A percentile compares a stretch with the other conserved stretches of the same genome.
These are phyloP conservation scores for Hemiscyllium ocellatum DNA, from an alignment of 2,113 vertebrate species.

Conservation along the genomic window DNA sequence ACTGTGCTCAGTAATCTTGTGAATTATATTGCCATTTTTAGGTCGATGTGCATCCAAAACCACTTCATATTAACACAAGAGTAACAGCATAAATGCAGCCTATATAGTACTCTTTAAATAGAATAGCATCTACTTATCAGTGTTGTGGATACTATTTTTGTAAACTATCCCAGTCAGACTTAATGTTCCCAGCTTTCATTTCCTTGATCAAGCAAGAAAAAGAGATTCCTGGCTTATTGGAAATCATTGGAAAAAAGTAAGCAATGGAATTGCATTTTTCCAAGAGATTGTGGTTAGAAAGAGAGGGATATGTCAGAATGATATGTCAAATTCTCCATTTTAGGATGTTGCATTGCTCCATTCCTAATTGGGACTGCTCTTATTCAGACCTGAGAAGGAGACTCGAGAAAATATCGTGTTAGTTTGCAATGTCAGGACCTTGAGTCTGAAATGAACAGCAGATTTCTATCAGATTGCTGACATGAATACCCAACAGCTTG, in stretches of 20 bases:
- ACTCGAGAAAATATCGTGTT: neutral
- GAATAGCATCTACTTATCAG: neutral
- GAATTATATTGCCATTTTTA: neutral
- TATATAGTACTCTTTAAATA: neutral
- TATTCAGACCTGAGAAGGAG: neutral
- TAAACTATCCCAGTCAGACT: neutral
- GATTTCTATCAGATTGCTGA: neutral
- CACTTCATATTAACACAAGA: neutral
- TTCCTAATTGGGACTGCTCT: neutral
- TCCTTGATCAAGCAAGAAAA: neutral
- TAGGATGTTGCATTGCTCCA: neutral
- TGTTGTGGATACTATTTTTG: neutral
- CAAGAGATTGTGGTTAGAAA: neutral
- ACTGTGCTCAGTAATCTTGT: neutral
- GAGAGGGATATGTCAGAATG: neutral
- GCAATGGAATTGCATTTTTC: neutral
- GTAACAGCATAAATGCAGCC: neutral
- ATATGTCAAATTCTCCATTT: neutral
- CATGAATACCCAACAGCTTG: neutral
- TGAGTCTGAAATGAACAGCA: neutral
- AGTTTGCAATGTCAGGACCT: neutral
- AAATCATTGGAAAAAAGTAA: neutral
- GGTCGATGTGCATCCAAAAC: constrained; percentile 7
- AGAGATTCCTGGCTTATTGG: neutral
- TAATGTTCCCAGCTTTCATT: neutral